Evolutionary conservation across 1,140 invertebrate genomes (phyloP).

Genomic region (Belonocnema kinseyi): DNA sequence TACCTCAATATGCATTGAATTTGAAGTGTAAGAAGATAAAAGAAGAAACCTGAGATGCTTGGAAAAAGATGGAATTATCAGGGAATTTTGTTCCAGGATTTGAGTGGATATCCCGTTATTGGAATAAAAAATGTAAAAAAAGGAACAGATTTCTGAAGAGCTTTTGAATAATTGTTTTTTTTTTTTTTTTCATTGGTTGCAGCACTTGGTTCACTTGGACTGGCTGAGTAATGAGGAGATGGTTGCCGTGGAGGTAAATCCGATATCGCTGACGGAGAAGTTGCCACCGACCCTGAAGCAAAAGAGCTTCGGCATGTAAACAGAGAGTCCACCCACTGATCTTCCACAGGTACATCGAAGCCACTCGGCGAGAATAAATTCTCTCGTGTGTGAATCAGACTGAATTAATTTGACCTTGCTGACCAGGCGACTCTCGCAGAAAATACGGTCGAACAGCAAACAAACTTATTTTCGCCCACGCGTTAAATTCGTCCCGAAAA

Average conservation of each 20-base stretch:
- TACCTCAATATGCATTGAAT: no score
- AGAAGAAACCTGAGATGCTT: no score
- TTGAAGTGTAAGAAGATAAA: no score
- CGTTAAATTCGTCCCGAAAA: neutral
- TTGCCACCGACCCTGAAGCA: conserved; percentile 79
- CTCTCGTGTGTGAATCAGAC: neutral
- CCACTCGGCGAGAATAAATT: neutral
- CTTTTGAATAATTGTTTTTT: conserved; percentile 42
- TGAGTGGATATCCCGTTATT: no score
- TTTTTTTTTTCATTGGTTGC: conserved; percentile 58
- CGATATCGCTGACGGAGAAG: conserved; percentile 77
- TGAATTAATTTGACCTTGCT: no score
- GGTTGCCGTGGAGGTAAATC: conserved; percentile 82
- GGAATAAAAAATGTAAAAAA: no score
- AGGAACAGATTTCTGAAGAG: neutral
- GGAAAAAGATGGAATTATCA: no score
- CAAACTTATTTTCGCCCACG: neutral
- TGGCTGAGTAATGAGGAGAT: conserved; percentile 79
- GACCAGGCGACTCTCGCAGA: neutral
- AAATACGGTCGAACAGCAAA: neutral
- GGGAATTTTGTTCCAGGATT: no score
- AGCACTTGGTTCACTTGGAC: conserved; percentile 81
- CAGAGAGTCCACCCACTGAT: neutral
- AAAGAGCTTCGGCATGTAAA: conserved; percentile 79
- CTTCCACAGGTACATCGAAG: neutral